Base-by-base conservation (phyloP, 2,797 vertebrate species). In the Eurystomus glaucurus region DNA sequence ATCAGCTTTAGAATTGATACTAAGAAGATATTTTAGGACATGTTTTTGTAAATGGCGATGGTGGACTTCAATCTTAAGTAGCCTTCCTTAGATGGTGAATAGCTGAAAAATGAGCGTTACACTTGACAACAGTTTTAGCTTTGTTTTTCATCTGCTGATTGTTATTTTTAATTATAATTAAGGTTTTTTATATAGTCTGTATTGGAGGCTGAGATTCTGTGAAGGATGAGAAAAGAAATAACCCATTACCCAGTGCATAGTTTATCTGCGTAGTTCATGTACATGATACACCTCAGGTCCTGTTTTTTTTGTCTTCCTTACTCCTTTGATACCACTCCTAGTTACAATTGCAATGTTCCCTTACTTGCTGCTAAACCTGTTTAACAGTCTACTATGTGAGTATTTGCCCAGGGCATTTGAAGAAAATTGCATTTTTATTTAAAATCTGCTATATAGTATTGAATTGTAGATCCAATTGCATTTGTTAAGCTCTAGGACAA, bases 361-460 rank as follows among this genome's bases (percentile, higher is more conserved):
- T 69, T 64, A 83, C 66, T 88, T 95, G 70, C 72, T 72, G 77
- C 57, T 84, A 75, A 96, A 86, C 79, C 82, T 92, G 21, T 95
- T 83, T 94, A 96, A 90, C 91, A 90, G 50, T 89, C 1, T 16
- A 64, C 14, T 87, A 45, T 86, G 58, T 86, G 89, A 93, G 57
- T 95, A 85, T 89, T 96, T 96, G 79, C 16, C 23, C 41, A 11
- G 57, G 69, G 85, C 74, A 26, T 81, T 90, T 45, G 39, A 61
- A 87, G 78, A 80, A 97, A 85, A 96, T 94, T 77, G 54, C 57
- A 52, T 96, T 94, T 41, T 81, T 35, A 51, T 86, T 72, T 85
- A 72, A 97, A 87, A 92, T 57, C 14, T 80, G 50, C 57, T 95
- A 31, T 83, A 62, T 90, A 91, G 54, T 95, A 76, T 62, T 92